Conservation (phyloP, 2,797 vertebrate genomes). For the Brachyalestes nurse region DNA sequence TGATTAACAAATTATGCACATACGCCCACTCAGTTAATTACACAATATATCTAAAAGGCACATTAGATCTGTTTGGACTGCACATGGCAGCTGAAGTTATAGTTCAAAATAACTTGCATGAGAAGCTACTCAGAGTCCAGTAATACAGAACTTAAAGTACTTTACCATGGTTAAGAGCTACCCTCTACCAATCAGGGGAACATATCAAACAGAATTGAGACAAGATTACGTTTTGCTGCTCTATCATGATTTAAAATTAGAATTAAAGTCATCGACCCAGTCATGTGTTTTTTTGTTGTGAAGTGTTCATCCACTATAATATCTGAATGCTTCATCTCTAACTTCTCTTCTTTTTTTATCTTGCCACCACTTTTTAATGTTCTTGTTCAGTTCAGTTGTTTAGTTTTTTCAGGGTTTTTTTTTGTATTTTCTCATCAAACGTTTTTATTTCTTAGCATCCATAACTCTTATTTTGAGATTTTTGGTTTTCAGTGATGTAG, state of each 20-base stretch:
- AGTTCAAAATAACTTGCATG: neutral
- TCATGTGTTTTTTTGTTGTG: no score
- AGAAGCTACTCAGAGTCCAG: neutral
- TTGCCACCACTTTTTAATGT: no score
- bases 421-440: neutral
- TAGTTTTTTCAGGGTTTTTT: no score
- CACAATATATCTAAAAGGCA: neutral
- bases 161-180: neutral
- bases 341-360: no score
- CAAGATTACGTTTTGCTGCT: neutral
- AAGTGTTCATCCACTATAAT: no score
- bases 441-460: neutral
- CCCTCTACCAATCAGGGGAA: neutral
- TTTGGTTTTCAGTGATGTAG: neutral
- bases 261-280: neutral
- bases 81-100: neutral
- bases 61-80: neutral
- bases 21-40: neutral
- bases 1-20: neutral
- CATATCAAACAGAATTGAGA: neutral
- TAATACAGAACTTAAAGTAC: neutral
- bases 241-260: neutral
- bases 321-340: no score
- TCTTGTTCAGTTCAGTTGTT: no score
- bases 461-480: neutral